phyloP scores from a whole-genome alignment of 2,797 vertebrate genomes.

The Rhinatrema bivittatum region DNA sequence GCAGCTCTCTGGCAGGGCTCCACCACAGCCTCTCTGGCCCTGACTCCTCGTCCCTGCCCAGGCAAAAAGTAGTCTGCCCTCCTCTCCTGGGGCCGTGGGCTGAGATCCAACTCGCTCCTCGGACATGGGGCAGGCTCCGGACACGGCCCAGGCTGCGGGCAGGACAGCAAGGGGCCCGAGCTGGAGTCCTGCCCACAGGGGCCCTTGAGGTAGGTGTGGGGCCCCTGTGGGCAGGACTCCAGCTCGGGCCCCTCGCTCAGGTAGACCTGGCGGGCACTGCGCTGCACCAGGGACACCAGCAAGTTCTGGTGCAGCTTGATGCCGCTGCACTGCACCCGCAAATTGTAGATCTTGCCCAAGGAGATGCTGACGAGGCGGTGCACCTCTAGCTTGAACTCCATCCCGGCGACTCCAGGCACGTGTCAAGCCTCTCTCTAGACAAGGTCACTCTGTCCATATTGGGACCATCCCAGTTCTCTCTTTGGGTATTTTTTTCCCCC shows the following conservation, averaged over 20 bases:
- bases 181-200: background rate
- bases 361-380: conserved; percentile 81
- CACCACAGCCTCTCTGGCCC: too few species aligned
- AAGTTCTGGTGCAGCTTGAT: conserved; percentile 79
- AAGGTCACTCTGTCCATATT: too few species aligned
- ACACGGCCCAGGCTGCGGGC: conserved; percentile 3
- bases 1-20: too few species aligned
- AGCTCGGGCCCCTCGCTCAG: conserved; percentile 47
- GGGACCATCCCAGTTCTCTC: too few species aligned
- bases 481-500: too few species aligned
- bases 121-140: conserved; percentile 3
- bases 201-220: conserved; percentile 27
- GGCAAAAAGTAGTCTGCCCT: too few species aligned
- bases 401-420: too few species aligned
- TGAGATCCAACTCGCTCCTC: too few species aligned
- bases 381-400: conserved; percentile 77
- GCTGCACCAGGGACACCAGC: conserved; percentile 73
- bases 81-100: conserved; percentile 27
- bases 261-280: conserved; percentile 75
- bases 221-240: conserved; percentile 27
- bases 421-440: too few species aligned
- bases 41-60: too few species aligned
- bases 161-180: conserved; percentile 14
- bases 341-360: conserved; percentile 79
- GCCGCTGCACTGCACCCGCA: conserved; percentile 74